Percentiles rank a stretch among this genome's conserved stretches.
Evolutionary conservation across 2,888 invertebrate genomes (phyloP).

Genomic region (Cactoblastis cactorum): DNA sequence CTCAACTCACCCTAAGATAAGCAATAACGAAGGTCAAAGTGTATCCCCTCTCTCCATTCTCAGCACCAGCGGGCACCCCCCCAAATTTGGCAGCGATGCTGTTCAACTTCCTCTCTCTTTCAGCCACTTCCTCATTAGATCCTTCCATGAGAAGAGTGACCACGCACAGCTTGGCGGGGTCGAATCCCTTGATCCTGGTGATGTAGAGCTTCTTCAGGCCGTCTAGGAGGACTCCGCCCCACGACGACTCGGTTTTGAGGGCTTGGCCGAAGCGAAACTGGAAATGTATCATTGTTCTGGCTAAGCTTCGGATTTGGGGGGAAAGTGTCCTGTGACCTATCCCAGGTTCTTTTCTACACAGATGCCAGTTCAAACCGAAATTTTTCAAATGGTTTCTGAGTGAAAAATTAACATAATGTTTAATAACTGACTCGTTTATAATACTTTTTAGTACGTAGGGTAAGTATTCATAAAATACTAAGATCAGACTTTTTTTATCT

Average conservation of each 20-base stretch:
- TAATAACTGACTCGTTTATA: no score
- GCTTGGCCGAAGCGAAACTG: constrained; percentile 95
- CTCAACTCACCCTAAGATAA: constrained; percentile 89
- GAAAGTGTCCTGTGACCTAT: no score
- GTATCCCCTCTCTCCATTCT: constrained; percentile 97
- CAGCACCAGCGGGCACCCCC: constrained; percentile 94
- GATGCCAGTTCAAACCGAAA: no score
- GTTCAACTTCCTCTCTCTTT: constrained; percentile 82
- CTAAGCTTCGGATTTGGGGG: no score
- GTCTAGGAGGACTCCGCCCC: constrained; percentile 85
- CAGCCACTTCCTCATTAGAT: constrained; percentile 83
- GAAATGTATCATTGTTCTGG: not conserved
- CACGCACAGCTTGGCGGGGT: constrained; percentile 89
- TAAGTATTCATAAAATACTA: no score
- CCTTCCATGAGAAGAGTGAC: constrained; percentile 97
- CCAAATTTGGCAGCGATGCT: constrained; percentile 86
- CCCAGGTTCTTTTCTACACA: no score
- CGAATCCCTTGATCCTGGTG: constrained; percentile 92
- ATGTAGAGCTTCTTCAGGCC: constrained; percentile 92
- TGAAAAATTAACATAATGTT: no score
- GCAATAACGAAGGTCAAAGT: constrained; percentile 98
- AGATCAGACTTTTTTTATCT: no score
- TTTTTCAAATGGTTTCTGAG: no score
- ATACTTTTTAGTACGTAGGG: no score
- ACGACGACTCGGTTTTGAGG: constrained; percentile 80